Evolutionary conservation across 2,113 vertebrate genomes (phyloP).

Genomic region (Muntiacus muntjak): DNA sequence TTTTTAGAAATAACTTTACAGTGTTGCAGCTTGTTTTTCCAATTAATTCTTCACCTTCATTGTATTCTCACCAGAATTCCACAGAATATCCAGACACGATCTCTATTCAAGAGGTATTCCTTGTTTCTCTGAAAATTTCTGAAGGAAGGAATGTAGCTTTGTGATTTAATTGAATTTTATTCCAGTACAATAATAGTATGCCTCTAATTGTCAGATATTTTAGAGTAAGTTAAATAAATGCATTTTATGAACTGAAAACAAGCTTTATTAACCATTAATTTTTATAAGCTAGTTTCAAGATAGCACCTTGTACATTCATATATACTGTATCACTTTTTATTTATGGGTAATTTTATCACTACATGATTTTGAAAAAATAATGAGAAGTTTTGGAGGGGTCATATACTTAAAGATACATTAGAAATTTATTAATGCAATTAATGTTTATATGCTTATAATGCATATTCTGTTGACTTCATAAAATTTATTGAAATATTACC

Average conservation of each 20-base stretch:
- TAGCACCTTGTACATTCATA: background rate
- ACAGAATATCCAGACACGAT: background rate
- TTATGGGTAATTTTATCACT: constrained; percentile 1
- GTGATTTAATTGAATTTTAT: constrained; percentile 20
- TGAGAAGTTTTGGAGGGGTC: background rate
- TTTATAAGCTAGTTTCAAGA: constrained; percentile 25
- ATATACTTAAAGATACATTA: background rate
- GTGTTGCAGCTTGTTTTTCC: constrained; percentile 15
- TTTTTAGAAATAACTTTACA: background rate
- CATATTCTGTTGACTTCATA: background rate
- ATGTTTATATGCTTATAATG: background rate
- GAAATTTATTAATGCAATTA: background rate
- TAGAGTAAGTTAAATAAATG: constrained; percentile 18
- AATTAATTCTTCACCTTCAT: constrained; percentile 28
- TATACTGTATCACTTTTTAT: background rate
- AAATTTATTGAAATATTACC: background rate
- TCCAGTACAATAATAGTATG: background rate
- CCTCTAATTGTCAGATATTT: constrained; percentile 28
- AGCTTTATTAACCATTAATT: background rate
- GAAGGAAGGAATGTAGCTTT: background rate
- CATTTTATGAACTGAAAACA: constrained; percentile 31
- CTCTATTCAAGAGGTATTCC: background rate
- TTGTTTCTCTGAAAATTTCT: background rate
- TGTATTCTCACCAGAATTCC: background rate
- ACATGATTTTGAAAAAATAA: background rate